These are phyloP conservation scores for Mallotus villosus DNA, from an alignment of 2,797 vertebrate species.

Conservation along the genomic window DNA sequence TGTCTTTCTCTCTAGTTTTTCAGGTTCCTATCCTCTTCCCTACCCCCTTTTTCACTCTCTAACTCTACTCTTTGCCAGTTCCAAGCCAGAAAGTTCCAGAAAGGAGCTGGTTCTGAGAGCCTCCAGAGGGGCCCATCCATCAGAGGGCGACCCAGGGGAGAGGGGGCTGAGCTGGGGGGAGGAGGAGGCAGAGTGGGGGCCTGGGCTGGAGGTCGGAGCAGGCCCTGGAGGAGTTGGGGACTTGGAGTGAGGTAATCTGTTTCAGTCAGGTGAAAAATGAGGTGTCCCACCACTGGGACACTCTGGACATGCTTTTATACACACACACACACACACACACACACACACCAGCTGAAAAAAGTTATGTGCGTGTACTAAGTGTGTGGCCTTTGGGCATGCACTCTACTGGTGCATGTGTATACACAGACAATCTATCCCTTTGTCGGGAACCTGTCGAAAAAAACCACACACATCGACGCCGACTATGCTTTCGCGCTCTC, in stretches of 20 bases:
- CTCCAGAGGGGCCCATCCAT: conserved; percentile 62
- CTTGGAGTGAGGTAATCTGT: conserved; percentile 50
- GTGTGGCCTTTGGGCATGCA: too few relatives aligned
- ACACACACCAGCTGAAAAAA: too few relatives aligned
- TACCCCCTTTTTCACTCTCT: conserved; percentile 20
- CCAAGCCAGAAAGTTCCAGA: conserved; percentile 45
- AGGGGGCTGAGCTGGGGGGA: conserved; percentile 31
- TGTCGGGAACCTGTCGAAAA: too few relatives aligned
- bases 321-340: conserved; percentile 5
- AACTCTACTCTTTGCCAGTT: conserved; percentile 13
- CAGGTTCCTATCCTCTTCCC: conserved; percentile 11
- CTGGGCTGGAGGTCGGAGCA: conserved; percentile 50
- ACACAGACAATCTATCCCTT: too few relatives aligned
- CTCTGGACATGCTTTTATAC: conserved; percentile 17
- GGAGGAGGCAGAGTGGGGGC: conserved; percentile 41
- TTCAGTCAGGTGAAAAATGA: conserved; percentile 63
- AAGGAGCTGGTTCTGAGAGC: conserved; percentile 48
- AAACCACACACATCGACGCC: too few relatives aligned
- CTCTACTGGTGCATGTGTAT: too few relatives aligned
- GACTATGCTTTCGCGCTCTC: too few relatives aligned
- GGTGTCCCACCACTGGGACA: conserved; percentile 31
- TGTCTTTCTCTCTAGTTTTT: conserved; percentile 2
- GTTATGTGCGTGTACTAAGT: too few relatives aligned
- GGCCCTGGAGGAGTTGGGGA: conserved; percentile 17
- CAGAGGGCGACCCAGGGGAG: conserved; percentile 40